These are phyloP conservation scores for Aix galericulata DNA, from an alignment of 2,113 vertebrate genomes.

Conservation along the genomic window DNA sequence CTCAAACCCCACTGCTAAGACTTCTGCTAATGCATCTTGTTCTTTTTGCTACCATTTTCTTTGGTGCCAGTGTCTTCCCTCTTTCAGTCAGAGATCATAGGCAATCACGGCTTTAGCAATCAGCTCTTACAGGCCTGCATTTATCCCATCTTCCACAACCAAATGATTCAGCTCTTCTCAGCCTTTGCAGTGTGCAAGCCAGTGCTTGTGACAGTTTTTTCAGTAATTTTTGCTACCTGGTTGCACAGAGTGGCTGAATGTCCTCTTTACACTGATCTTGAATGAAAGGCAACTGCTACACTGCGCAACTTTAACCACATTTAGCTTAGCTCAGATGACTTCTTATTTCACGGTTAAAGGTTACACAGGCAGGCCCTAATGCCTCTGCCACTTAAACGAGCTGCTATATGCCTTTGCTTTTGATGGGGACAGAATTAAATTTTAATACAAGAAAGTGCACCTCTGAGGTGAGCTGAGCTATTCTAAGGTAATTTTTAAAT, in stretches of 20 bases:
- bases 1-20: neutral
- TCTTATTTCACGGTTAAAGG: neutral
- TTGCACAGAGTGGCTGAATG: neutral
- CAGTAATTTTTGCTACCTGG: neutral
- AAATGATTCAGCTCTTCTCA: neutral
- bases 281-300: neutral
- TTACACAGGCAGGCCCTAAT: neutral
- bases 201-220: neutral
- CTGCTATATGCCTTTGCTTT: neutral
- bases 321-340: neutral
- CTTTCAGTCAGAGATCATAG: neutral
- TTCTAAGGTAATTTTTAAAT: neutral
- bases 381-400: neutral
- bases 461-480: neutral
- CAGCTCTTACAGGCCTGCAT: neutral
- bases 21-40: neutral
- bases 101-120: constrained; percentile 33
- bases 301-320: neutral
- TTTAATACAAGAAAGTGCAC: neutral
- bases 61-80: neutral
- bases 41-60: neutral
- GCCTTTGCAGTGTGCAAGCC: neutral
- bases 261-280: neutral
- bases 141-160: neutral
- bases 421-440: neutral